These are phyloP conservation scores for Asteroscopus sphinx DNA, from an alignment of 2,888 invertebrate genomes.

Conservation along the genomic window DNA sequence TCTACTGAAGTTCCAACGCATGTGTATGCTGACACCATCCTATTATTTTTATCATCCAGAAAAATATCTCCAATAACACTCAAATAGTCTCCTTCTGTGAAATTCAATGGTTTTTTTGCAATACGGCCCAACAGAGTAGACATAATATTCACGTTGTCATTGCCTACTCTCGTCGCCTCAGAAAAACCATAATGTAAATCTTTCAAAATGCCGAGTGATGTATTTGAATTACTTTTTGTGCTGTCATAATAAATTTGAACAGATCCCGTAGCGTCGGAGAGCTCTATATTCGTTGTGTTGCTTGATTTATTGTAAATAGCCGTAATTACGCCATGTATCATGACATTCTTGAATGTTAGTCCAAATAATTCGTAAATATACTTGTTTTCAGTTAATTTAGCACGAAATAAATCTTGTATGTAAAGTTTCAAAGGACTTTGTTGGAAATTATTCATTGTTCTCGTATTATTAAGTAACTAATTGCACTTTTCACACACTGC, in stretches of 20 bases:
- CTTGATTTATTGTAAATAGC: constrained; percentile 71
- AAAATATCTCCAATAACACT: constrained; percentile 81
- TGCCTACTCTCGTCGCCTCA: constrained; percentile 65
- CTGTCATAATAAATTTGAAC: constrained; percentile 78
- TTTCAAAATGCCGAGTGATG: constrained; percentile 64
- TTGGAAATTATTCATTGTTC: constrained; percentile 64
- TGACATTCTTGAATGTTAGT: constrained; percentile 80
- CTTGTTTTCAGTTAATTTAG: constrained; percentile 73
- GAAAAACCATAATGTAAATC: constrained; percentile 70
- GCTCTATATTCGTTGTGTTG: constrained; percentile 72
- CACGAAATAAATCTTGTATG: constrained; percentile 84
- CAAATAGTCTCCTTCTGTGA: constrained; percentile 74
- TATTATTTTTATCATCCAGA: constrained; percentile 70
- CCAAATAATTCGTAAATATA: constrained; percentile 81
- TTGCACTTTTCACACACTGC: not conserved
- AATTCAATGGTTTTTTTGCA: constrained; percentile 64
- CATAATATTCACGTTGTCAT: constrained; percentile 73
- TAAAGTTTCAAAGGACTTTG: constrained; percentile 78
- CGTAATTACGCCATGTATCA: constrained; percentile 82
- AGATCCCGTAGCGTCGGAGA: constrained; percentile 81
- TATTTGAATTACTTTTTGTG: constrained; percentile 70
- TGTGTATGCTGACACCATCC: constrained; percentile 80
- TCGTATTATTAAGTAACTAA: not conserved
- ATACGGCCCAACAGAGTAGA: constrained; percentile 73
- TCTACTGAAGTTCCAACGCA: constrained; percentile 72